A percentile compares a stretch with the other conserved stretches of the same genome.
These are phyloP conservation scores for Lithosia quadra DNA, from an alignment of 2,888 invertebrate genomes.

Conservation along the genomic window DNA sequence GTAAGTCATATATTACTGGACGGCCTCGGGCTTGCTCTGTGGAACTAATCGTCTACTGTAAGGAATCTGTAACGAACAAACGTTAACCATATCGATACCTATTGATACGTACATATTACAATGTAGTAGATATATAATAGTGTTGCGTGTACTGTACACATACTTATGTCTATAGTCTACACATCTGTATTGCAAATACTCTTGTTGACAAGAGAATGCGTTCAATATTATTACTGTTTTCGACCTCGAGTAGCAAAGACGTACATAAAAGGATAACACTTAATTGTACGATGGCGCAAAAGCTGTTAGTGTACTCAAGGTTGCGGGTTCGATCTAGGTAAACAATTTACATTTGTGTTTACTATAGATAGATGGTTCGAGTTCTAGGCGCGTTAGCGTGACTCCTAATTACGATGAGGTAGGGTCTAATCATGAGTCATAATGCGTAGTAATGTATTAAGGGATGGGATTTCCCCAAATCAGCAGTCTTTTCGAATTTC, in stretches of 20 bases:
- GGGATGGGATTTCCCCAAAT: not conserved
- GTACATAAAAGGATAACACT: not conserved
- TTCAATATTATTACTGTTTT: not conserved
- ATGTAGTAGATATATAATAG: constrained; percentile 15
- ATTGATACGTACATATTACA: constrained; percentile 35
- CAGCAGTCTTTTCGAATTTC: too few species aligned
- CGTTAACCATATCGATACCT: constrained; percentile 47
- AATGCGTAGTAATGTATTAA: not conserved
- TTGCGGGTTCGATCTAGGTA: not conserved
- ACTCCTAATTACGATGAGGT: not conserved
- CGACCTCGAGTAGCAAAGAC: not conserved
- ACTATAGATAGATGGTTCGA: not conserved
- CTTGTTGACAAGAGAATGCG: not conserved
- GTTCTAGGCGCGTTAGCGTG: not conserved
- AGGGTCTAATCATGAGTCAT: not conserved
- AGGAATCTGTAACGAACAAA: constrained; percentile 62
- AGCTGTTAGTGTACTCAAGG: not conserved
- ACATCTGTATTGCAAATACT: not conserved
- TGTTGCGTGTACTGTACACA: not conserved
- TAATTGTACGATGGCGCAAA: constrained; percentile 1
- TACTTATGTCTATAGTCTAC: not conserved
- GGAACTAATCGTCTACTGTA: constrained; percentile 68
- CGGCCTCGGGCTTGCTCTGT: constrained; percentile 61
- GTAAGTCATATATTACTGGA: constrained; percentile 46
- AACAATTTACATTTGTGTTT: not conserved